Percentiles rank a stretch among this genome's conserved stretches.
phyloP scores from a whole-genome alignment of 2,888 invertebrate genomes.

The Oscheius sp. region DNA sequence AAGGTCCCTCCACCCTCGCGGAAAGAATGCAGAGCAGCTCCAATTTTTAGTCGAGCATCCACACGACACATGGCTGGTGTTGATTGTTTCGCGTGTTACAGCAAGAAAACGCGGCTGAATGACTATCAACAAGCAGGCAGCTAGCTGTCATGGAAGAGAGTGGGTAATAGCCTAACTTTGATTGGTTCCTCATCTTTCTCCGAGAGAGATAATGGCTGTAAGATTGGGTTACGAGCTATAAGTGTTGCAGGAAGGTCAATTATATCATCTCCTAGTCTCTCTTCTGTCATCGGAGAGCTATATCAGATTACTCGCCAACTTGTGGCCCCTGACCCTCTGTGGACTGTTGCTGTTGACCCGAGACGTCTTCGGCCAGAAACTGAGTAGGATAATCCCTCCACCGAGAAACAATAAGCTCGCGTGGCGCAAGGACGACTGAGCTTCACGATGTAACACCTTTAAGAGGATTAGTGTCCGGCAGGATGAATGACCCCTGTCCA shows the following conservation, averaged over 20 bases:
- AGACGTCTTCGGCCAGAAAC: slow-evolving; percentile 2
- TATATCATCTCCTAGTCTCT: slow-evolving; percentile 16
- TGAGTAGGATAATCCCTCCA: slow-evolving; percentile 11
- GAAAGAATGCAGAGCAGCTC: neutral
- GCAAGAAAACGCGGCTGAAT: slow-evolving; percentile 30
- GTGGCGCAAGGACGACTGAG: slow-evolving; percentile 14
- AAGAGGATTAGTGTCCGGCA: slow-evolving; percentile 2
- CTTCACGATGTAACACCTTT: slow-evolving; percentile 4
- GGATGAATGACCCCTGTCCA: slow-evolving; percentile 1
- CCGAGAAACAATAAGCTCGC: slow-evolving; percentile 13
- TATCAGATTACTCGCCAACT: slow-evolving; percentile 16
- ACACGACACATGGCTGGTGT: slow-evolving; percentile 38
- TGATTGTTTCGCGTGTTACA: slow-evolving; percentile 45
- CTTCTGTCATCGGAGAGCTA: slow-evolving; percentile 5
- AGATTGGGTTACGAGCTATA: slow-evolving; percentile 26
- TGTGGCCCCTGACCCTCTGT: slow-evolving; percentile 5
- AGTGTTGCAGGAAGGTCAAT: slow-evolving; percentile 35
- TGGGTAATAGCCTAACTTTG: slow-evolving; percentile 1
- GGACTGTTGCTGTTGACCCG: slow-evolving; percentile 32
- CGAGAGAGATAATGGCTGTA: neutral
- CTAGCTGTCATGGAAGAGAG: slow-evolving; percentile 18
- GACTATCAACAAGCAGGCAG: slow-evolving; percentile 37
- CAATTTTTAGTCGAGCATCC: slow-evolving; percentile 26
- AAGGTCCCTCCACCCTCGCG: neutral
- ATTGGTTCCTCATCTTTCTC: slow-evolving; percentile 15